A percentile compares a stretch with the other conserved stretches of the same genome.
Evolutionary conservation across 2,113 vertebrate genomes (phyloP).

Genomic region (Pseudonaja textilis): DNA sequence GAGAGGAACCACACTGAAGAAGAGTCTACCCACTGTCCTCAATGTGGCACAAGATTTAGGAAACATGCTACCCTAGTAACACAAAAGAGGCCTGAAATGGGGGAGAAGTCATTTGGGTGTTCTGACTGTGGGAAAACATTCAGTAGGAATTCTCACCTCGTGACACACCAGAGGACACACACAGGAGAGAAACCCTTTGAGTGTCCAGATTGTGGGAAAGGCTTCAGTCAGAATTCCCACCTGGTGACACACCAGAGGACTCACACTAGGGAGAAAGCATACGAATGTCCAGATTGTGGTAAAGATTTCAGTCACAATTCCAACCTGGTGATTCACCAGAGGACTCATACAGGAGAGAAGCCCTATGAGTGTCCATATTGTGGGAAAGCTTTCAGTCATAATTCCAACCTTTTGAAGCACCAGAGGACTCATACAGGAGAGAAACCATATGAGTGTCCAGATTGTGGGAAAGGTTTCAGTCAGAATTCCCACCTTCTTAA

Average conservation of each 20-base stretch:
- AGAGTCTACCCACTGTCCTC: too few species aligned
- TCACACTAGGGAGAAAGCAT: neutral
- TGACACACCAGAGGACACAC: neutral
- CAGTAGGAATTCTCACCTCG: neutral
- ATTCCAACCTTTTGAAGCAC: neutral
- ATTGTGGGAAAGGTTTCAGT: neutral
- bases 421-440: neutral
- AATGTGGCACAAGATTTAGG: neutral
- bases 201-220: neutral
- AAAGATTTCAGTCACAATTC: neutral
- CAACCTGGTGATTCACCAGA: neutral
- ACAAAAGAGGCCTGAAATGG: neutral
- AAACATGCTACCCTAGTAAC: too few species aligned
- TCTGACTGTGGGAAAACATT: neutral
- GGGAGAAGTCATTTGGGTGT: neutral
- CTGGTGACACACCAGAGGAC: neutral
- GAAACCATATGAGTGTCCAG: neutral
- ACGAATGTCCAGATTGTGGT: neutral
- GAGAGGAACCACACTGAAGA: too few species aligned
- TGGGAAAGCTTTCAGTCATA: neutral
- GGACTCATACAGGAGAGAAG: neutral
- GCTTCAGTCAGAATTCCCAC: neutral
- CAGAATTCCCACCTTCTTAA: neutral
- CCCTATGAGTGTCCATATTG: too few species aligned
- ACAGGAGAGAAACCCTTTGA: neutral